Base-by-base conservation (phyloP, 2,888 invertebrate genomes). In the Epirrhoe tristata region DNA sequence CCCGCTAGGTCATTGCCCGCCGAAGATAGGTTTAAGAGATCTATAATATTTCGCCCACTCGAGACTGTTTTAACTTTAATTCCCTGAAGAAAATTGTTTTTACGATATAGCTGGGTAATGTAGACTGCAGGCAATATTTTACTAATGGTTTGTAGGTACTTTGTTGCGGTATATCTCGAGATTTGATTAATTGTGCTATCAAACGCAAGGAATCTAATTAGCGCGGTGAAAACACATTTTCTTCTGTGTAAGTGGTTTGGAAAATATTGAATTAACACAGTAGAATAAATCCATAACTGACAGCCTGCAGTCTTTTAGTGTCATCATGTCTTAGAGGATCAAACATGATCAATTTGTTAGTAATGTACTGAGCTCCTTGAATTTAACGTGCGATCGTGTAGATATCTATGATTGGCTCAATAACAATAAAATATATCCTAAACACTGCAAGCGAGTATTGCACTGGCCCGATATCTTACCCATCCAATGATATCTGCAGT, bases 401-500 rank as follows among this genome's bases (percentile, higher is more conserved):
- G 48, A 48, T 16, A 48, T 14, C 6, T 43, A 10, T 43, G 43
- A 14, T 16, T 16, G 34, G 14, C 8, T 54, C 34, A 54, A 10
- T 7, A 39, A 39, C 39, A 53, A 59, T 59, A 14, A 52, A 39
- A 8, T 56, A 52, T 52, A 24, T 51, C 46, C 12, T 17, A 65
- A 61, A 52, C 52, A 63, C 34, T 53, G 56, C 51, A 58, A 59
- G 70, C 54, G 56, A 61, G 63, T 55, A 71, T 60, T 72, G 69
- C 73, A 65, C 39, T 63, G 64, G 36, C 58, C 51, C 69, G 61
- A 68, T 74, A 74, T 64, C 59, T 72, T 63, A 63, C 58, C 70
- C 32, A 67, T 71, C 63, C 68, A 71, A 74, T 66, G 72, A 71
- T 70, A 74, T 74, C 74, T 74, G 72, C 74, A 74, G 70, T 70